These are phyloP conservation scores for Oscheius sp. DNA, from an alignment of 1,140 invertebrate species.

Conservation along the genomic window DNA sequence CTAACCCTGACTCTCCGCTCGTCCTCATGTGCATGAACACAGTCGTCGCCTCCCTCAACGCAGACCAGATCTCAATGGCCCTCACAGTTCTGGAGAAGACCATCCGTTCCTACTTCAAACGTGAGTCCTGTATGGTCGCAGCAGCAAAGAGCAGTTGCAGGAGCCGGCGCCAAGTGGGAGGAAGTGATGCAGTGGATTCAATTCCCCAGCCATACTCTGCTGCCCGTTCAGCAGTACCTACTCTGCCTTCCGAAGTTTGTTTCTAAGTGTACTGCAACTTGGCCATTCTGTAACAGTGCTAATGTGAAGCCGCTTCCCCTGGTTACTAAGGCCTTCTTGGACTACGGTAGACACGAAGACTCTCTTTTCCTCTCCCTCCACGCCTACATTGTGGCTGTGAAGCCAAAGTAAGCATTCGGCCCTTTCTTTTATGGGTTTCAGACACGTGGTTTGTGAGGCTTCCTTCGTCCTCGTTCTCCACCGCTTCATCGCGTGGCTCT, in stretches of 20 bases:
- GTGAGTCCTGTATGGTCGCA: neutral
- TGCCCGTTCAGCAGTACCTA: slow-evolving; percentile 10
- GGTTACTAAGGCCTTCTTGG: slow-evolving; percentile 14
- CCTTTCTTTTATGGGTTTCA: neutral
- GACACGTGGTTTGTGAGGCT: slow-evolving; percentile 15
- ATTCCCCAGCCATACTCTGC: neutral
- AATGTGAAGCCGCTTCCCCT: slow-evolving; percentile 25
- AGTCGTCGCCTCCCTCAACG: slow-evolving; percentile 28
- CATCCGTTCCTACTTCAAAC: slow-evolving; percentile 15
- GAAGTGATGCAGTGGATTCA: slow-evolving; percentile 30
- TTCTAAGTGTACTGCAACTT: no score
- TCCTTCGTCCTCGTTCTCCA: slow-evolving; percentile 8
- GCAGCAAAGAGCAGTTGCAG: neutral
- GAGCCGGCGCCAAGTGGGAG: slow-evolving; percentile 18
- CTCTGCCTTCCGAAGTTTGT: slow-evolving; percentile 20
- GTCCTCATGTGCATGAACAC: slow-evolving; percentile 27
- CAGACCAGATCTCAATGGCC: slow-evolving; percentile 26
- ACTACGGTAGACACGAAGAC: slow-evolving; percentile 14
- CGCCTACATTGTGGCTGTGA: slow-evolving; percentile 17
- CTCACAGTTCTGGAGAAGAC: slow-evolving; percentile 31
- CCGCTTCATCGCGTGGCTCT: slow-evolving; percentile 7
- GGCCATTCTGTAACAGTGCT: slow-evolving; percentile 12
- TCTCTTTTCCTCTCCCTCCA: slow-evolving; percentile 16
- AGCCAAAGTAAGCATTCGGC: slow-evolving; percentile 21
- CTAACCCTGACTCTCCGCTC: slow-evolving; percentile 20